Percentiles rank a stretch among this genome's conserved stretches.
Conservation (phyloP, 1,140 invertebrate genomes). For the Neocloeon triangulifer region DNA sequence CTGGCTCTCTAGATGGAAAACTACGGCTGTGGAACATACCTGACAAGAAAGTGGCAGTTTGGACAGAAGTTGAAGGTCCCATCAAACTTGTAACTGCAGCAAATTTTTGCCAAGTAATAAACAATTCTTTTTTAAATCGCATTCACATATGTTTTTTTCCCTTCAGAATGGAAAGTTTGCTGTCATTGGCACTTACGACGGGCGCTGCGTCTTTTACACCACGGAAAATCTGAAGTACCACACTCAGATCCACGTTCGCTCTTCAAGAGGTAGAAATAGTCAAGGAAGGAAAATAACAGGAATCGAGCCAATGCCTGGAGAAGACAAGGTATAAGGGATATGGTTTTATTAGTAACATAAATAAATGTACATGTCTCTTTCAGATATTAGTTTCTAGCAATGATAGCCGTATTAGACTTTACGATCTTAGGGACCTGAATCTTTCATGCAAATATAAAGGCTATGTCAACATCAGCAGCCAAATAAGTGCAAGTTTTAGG, state of each 20-base stretch:
- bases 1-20: constrained; percentile 88
- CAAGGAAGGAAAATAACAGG: constrained; percentile 89
- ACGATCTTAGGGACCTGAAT: constrained; percentile 88
- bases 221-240: constrained; percentile 97
- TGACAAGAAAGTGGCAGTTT: constrained; percentile 91
- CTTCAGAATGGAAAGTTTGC: constrained; percentile 82
- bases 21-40: constrained; percentile 97
- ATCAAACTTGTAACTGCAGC: constrained; percentile 92
- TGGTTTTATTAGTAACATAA: too few species aligned
- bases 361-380: constrained; percentile 11
- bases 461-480: constrained; percentile 85
- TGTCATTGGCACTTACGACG: constrained; percentile 95
- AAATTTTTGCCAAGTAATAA: constrained; percentile 63
- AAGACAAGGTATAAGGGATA: constrained; percentile 73
- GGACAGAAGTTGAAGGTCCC: constrained; percentile 90
- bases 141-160: not conserved
- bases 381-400: constrained; percentile 93
- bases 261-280: constrained; percentile 82
- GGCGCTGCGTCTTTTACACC: constrained; percentile 92
- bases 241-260: constrained; percentile 89
- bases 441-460: constrained; percentile 93
- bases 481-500: constrained; percentile 87
- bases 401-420: constrained; percentile 88
- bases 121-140: constrained; percentile 1
- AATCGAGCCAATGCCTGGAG: constrained; percentile 88